A percentile compares a stretch with the other conserved stretches of the same genome.
phyloP scores from a whole-genome alignment of 2,113 vertebrate genomes.

The Pitta sordida region DNA sequence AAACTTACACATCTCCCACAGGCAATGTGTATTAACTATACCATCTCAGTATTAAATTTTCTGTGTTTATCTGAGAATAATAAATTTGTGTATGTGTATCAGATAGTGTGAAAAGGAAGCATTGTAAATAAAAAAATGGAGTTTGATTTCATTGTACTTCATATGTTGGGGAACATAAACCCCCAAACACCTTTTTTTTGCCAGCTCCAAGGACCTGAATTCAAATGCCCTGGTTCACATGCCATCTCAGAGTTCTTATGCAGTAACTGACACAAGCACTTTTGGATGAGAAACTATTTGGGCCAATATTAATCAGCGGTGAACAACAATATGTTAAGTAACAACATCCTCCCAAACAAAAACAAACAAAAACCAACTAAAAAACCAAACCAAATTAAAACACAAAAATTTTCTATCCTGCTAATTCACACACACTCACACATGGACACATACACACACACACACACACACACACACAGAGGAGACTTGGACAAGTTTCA shows the following conservation, averaged over 20 bases:
- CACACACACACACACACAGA: no score
- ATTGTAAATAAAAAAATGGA: not conserved
- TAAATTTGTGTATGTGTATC: not conserved
- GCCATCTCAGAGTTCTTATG: not conserved
- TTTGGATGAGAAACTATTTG: not conserved
- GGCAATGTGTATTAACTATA: rapidly evolving
- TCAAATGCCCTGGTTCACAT: not conserved
- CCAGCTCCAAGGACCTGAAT: not conserved
- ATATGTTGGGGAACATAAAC: not conserved
- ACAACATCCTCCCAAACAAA: not conserved
- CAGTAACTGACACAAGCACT: not conserved
- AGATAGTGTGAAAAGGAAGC: not conserved
- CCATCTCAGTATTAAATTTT: not conserved
- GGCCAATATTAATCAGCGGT: not conserved
- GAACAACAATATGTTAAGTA: not conserved
- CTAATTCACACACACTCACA: no score
- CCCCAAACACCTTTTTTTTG: rapidly evolving
- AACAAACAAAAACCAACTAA: not conserved
- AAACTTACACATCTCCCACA: not conserved
- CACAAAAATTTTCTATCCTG: not conserved
- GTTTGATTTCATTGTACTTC: not conserved
- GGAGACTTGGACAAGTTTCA: not conserved
- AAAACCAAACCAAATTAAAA: not conserved
- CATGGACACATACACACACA: no score
- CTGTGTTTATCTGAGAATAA: not conserved